Evolutionary conservation across 2,113 vertebrate species (phyloP), one percentile per base, ranked within the genome.

Genomic region (Catagonus wagneri): DNA sequence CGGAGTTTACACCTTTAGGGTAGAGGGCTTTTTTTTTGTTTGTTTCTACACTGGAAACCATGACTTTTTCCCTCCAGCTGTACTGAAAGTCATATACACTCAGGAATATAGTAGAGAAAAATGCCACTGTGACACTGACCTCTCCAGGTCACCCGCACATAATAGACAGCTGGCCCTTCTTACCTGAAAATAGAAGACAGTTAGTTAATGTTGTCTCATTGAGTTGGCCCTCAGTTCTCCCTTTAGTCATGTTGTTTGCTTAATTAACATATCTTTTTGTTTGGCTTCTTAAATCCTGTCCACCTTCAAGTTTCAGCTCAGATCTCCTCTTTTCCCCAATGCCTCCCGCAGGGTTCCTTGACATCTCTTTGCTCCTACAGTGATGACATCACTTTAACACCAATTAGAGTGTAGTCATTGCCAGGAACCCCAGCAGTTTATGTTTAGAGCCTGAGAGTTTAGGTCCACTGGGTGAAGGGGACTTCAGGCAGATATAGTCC

Each of bases 71-170:
- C n/a, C 61, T 50, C 0, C 25, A 34, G 15, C 61, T 52, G 89
- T 74, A 36, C 3, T 56, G 29, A 54, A 94, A 66, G 20, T 78
- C 36, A 66, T 58, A 29, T 32, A 68, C 0, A 29, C 7, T 58
- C 13, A 88, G 80, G 9, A 75, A 16, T 34, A 44, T 12, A 50
- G 12, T 13, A 52, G n/a, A 56, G 29, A 50, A 86, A 95, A 83
- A 44, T 29, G 19, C 1, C 14, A 39, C 34, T 1, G 6, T 63
- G 65, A 32, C 3, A 10, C 19, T 34, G 25, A 61, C 36, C 29
- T 86, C 12, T 44, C 17, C 6, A 7, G 23, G 39, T 78, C 19
- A 52, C 2, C 0, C 0, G 1, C 20, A 11, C 0, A 17, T 10
- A 27, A 39, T 66, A 68, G 63, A 76, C 29, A 56, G 83, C 19